Evolutionary conservation across 2,113 vertebrate species (phyloP), one percentile per base, ranked within the genome.

Genomic region (Petroica traversi): DNA sequence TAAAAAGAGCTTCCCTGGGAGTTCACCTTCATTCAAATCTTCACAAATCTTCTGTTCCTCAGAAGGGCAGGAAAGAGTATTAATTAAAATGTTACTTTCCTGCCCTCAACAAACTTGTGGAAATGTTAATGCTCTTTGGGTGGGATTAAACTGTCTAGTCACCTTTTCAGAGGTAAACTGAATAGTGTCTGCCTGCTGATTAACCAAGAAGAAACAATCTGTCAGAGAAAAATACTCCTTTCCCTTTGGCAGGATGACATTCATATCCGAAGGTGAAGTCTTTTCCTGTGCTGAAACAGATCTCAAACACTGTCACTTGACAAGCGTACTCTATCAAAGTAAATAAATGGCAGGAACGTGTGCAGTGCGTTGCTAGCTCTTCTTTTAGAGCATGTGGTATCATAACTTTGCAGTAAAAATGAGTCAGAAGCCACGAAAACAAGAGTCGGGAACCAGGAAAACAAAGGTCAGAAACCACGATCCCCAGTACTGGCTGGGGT

Each of bases 201-300:
- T 80, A 86, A 61, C 23, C 45, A 77, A 67, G 68, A 91, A 76
- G 54, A 91, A 96, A 66, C 34, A 73, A 77, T 46, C 62, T 86
- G 72, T 69, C 59, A 49, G 36, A 88, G 19, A 31, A 86, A 81
- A 85, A 78, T 0, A 17, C 4, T 88, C 36, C 40, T 73, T 59
- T 81, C 68, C 34, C 48, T 78, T 59, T 24, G 11, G 38, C 66
- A 71, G 62, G 9, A 81, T 55, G 78, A 85, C 3, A 6, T 79
- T 85, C 16, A 71, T 55, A 92, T 72, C 74, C 72, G 57, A 85
- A 95, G 85, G 43, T 75, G 74, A 96, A 88, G 45, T 22, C 43
- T 87, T 58, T 31, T 78, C 24, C 43, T 45, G 33, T 12, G 29
- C 55, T 92, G 57, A 75, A 88, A 85, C 2, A 62, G 19, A 80